These are phyloP conservation scores for Calliphora vicina DNA, from an alignment of 1,140 invertebrate genomes.

Conservation along the genomic window DNA sequence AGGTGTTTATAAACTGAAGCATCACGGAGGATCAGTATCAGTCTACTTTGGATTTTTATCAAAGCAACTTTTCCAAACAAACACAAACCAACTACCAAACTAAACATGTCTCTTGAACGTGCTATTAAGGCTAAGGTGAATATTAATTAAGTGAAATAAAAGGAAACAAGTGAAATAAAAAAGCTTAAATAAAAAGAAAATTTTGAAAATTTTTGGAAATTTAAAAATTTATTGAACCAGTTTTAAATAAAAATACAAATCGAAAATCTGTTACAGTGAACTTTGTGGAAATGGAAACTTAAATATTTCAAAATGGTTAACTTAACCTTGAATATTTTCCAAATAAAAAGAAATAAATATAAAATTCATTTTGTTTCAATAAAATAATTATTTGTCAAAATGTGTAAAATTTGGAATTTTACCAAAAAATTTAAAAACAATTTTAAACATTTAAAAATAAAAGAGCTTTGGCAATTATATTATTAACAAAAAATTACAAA, in stretches of 20 bases:
- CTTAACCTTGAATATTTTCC: not conserved
- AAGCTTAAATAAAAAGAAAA: conserved; percentile 11
- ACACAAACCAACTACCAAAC: not conserved
- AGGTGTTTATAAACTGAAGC: conserved; percentile 27
- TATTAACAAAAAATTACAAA: no score
- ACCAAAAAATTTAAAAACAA: not conserved
- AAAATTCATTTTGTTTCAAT: no score
- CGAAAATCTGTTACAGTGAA: no score
- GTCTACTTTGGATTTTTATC: conserved; percentile 28
- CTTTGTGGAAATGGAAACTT: no score
- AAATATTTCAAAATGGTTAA: not conserved
- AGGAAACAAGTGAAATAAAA: no score
- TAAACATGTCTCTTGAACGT: conserved; percentile 71
- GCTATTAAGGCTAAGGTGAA: conserved; percentile 73
- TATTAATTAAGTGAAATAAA: conserved; percentile 33
- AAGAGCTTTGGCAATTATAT: no score
- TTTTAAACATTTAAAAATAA: conserved; percentile 18
- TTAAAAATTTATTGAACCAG: no score
- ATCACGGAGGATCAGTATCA: not conserved
- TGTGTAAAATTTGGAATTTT: no score
- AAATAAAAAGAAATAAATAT: no score
- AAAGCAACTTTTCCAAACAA: conserved; percentile 9
- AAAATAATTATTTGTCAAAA: no score
- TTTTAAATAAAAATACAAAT: no score
- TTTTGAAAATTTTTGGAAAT: conserved; percentile 22